A percentile compares a stretch with the other conserved stretches of the same genome.
These are phyloP conservation scores for Pharmacophagus antenor DNA, from an alignment of 2,888 invertebrate genomes.

Conservation along the genomic window DNA sequence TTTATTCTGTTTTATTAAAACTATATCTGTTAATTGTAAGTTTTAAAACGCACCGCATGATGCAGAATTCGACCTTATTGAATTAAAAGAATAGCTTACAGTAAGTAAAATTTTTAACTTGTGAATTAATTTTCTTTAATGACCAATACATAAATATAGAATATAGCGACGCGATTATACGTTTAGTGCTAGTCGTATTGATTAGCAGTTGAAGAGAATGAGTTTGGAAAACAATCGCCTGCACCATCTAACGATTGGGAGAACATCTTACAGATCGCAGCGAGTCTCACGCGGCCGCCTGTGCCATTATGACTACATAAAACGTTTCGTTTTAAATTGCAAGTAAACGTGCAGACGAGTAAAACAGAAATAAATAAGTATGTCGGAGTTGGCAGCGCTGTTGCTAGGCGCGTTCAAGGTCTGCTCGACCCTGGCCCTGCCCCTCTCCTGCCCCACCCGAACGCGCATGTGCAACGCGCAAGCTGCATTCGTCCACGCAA, in stretches of 20 bases:
- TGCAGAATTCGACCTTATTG: too few species aligned
- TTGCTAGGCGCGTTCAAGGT: slow-evolving; percentile 78
- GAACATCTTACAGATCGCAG: slow-evolving; percentile 30
- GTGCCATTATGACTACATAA: slow-evolving; percentile 59
- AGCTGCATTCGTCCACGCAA: slow-evolving; percentile 62
- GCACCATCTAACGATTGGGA: slow-evolving; percentile 25
- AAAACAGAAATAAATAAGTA: slow-evolving; percentile 70
- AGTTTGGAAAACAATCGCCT: slow-evolving; percentile 11
- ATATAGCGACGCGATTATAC: too few species aligned
- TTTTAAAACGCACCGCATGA: too few species aligned
- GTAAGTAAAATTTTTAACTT: too few species aligned
- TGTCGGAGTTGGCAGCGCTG: slow-evolving; percentile 57
- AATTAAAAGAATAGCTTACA: too few species aligned
- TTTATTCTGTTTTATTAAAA: too few species aligned
- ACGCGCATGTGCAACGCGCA: slow-evolving; percentile 61
- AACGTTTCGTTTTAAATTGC: slow-evolving; percentile 65
- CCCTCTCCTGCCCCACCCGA: slow-evolving; percentile 42
- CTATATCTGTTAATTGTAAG: too few species aligned
- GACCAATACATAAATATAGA: too few species aligned
- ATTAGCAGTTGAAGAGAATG: slow-evolving; percentile 16
- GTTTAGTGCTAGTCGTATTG: too few species aligned
- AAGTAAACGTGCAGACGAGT: slow-evolving; percentile 66
- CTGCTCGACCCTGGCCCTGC: slow-evolving; percentile 67
- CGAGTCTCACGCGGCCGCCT: slow-evolving; percentile 37
- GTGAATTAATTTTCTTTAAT: too few species aligned